Percentiles rank a stretch among this genome's conserved stretches.
Evolutionary conservation across 1,140 invertebrate species (phyloP).

Genomic region (Solen grandis): DNA sequence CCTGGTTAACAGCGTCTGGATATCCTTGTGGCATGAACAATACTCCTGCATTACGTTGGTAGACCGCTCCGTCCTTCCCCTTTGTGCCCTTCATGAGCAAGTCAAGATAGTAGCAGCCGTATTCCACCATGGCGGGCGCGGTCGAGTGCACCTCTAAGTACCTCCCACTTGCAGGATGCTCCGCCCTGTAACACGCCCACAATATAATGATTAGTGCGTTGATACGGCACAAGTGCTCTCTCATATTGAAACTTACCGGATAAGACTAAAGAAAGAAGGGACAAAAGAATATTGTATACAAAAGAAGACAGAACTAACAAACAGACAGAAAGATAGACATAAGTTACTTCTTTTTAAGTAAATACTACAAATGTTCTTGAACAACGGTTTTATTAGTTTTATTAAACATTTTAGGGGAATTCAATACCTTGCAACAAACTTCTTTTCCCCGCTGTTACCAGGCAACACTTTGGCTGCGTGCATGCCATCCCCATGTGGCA

Average conservation of each 20-base stretch:
- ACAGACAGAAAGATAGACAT: neutral
- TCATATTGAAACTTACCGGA: no score
- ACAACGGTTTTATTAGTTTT: no score
- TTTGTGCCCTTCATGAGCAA: conserved; percentile 31
- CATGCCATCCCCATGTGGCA: conserved; percentile 30
- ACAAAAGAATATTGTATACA: neutral
- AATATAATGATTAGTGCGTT: neutral
- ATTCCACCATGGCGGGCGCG: conserved; percentile 13
- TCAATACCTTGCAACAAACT: conserved; percentile 15
- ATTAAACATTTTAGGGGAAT: no score
- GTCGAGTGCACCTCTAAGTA: conserved; percentile 34
- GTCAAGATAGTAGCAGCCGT: conserved; percentile 35
- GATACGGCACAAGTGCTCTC: neutral
- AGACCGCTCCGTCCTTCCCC: conserved; percentile 20
- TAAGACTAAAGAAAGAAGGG: neutral
- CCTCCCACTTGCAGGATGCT: conserved; percentile 5
- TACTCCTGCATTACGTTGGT: conserved; percentile 35
- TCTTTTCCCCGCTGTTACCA: conserved; percentile 10
- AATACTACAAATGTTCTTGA: no score
- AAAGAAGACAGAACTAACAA: neutral
- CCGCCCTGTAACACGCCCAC: conserved; percentile 17
- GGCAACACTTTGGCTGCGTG: conserved; percentile 1
- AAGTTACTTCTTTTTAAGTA: no score
- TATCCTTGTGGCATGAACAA: conserved; percentile 48
- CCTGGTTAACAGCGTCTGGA: conserved; percentile 29